phyloP scores from a whole-genome alignment of 2,113 vertebrate genomes.

The Microtus pennsylvanicus region DNA sequence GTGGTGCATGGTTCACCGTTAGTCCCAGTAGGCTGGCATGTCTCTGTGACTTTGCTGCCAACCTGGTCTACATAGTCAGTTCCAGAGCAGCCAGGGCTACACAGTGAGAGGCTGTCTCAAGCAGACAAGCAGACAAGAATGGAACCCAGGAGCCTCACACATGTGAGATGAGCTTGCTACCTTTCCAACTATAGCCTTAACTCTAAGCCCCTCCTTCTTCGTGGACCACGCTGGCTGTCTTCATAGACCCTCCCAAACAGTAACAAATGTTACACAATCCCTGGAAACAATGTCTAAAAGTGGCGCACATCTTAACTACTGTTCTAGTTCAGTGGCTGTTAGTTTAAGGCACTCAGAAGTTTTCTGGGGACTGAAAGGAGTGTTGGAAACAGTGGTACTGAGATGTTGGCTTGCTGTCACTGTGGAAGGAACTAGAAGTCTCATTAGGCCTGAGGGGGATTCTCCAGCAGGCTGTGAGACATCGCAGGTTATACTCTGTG shows the following conservation, averaged over 20 bases:
- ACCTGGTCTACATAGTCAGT: too few species aligned
- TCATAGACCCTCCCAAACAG: not conserved
- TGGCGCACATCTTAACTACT: not conserved
- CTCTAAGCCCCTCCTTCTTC: not conserved
- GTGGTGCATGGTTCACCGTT: not conserved
- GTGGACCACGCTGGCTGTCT: not conserved
- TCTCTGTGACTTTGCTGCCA: not conserved
- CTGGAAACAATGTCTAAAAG: not conserved
- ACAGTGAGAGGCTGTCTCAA: not conserved
- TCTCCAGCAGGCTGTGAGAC: not conserved
- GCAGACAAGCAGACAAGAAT: not conserved
- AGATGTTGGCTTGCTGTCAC: not conserved
- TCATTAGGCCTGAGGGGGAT: not conserved
- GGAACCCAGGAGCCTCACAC: not conserved
- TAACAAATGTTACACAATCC: not conserved
- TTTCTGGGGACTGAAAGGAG: not conserved
- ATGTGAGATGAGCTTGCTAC: too few species aligned
- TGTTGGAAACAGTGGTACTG: not conserved
- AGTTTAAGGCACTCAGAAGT: slow-evolving; percentile 2
- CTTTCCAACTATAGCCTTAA: not conserved
- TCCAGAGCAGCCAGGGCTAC: not conserved
- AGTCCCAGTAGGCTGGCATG: not conserved
- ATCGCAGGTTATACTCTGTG: not conserved
- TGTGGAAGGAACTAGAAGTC: not conserved
- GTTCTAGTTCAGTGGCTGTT: not conserved